Evolutionary conservation across 2,113 vertebrate genomes (phyloP).

Genomic region (Pterocles gutturalis): DNA sequence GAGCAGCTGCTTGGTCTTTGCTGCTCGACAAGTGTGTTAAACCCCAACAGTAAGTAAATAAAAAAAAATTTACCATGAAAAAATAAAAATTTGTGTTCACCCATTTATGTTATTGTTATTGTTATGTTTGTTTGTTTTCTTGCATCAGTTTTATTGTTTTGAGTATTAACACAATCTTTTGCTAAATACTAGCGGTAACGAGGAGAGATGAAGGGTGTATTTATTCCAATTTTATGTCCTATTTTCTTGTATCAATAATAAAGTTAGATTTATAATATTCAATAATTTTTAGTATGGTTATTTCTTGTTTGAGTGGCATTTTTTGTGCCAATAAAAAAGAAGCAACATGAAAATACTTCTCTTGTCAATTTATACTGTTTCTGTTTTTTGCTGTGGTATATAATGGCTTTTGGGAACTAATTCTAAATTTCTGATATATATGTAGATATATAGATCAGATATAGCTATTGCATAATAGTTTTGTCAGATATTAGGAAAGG

Average conservation of each 20-base stretch:
- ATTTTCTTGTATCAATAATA: neutral
- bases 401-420: neutral
- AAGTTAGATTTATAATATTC: neutral
- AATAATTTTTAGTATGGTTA: neutral
- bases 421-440: neutral
- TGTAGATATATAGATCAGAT: neutral
- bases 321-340: neutral
- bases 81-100: neutral
- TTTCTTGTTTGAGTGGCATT: neutral
- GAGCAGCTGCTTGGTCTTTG: too few species aligned
- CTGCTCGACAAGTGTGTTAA: too few species aligned
- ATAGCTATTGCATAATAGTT: neutral
- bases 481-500: neutral
- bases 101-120: neutral
- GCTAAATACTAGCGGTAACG: accelerated
- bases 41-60: neutral
- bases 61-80: neutral
- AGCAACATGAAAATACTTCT: neutral
- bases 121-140: neutral
- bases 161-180: neutral
- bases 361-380: neutral
- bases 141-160: neutral
- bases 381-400: neutral
- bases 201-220: neutral
- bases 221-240: neutral